Evolutionary conservation across 1,140 invertebrate species (phyloP).

Genomic region (Ostrea denselamellosa): DNA sequence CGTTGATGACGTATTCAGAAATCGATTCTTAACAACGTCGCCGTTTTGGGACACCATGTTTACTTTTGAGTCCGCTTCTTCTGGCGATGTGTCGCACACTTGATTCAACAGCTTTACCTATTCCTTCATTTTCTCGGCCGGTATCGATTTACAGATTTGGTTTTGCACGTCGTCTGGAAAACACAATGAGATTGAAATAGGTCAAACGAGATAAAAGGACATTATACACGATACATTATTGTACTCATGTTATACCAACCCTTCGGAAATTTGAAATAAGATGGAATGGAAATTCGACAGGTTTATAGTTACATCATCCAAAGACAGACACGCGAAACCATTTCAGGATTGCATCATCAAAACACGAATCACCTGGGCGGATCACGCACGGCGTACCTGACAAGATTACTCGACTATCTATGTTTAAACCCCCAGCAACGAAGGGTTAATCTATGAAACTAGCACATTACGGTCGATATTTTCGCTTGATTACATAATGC

Average conservation of each 20-base stretch:
- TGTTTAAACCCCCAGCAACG: too few species aligned
- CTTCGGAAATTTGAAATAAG: background rate
- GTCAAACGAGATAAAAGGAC: background rate
- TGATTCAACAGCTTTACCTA: background rate
- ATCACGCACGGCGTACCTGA: slow-evolving; percentile 22
- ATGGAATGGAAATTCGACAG: background rate
- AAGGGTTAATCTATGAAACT: too few species aligned
- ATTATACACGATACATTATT: background rate
- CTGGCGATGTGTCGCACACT: background rate
- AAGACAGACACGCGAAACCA: background rate
- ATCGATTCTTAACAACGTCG: background rate
- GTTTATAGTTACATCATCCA: background rate
- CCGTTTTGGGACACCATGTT: slow-evolving; percentile 10
- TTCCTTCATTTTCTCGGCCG: background rate
- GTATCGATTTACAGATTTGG: background rate
- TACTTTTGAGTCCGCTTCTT: background rate
- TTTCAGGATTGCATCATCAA: background rate
- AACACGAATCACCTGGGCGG: background rate
- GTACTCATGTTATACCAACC: background rate
- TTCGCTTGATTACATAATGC: too few species aligned
- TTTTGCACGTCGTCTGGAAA: background rate
- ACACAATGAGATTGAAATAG: background rate
- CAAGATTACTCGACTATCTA: background rate
- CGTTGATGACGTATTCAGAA: slow-evolving; percentile 26
- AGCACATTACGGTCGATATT: too few species aligned